Conservation (phyloP, 2,888 invertebrate species). For the Hypena proboscidalis region DNA sequence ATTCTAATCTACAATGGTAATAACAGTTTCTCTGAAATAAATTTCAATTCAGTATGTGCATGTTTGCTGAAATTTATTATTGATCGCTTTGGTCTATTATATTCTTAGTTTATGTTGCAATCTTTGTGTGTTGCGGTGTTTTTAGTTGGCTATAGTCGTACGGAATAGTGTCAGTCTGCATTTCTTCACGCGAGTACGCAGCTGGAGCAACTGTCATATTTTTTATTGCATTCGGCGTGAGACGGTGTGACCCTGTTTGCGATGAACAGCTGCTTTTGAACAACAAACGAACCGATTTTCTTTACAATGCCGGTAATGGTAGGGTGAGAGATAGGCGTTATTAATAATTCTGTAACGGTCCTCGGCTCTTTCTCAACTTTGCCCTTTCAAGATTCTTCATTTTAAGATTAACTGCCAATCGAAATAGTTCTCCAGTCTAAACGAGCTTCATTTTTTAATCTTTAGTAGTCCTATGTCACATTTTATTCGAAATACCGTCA, state of each 20-base stretch:
- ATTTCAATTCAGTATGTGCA: too few species aligned
- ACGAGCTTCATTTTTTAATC: too few species aligned
- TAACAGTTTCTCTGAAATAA: constrained; percentile 39
- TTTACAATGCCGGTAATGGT: constrained; percentile 39
- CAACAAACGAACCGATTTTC: constrained; percentile 45
- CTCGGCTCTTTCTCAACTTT: constrained; percentile 19
- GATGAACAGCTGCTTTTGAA: constrained; percentile 66
- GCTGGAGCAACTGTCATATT: constrained; percentile 55
- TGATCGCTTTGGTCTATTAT: too few species aligned
- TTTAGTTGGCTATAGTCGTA: constrained; percentile 3
- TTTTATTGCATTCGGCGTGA: constrained; percentile 55
- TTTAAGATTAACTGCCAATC: not conserved
- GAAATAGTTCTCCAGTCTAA: too few species aligned
- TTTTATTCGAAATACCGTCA: not conserved
- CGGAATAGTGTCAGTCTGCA: constrained; percentile 41
- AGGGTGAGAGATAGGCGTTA: constrained; percentile 53
- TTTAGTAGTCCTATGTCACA: not conserved
- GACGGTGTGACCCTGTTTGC: constrained; percentile 56
- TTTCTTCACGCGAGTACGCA: constrained; percentile 46
- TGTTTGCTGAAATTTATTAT: not conserved
- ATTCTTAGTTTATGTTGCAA: too few species aligned
- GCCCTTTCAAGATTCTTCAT: constrained; percentile 19
- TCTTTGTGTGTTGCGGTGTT: too few species aligned
- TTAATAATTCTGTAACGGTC: constrained; percentile 45
- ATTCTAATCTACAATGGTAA: constrained; percentile 41